Percentiles rank a stretch among this genome's conserved stretches.
phyloP scores from a whole-genome alignment of 2,113 vertebrate genomes.

The Proteles cristata region DNA sequence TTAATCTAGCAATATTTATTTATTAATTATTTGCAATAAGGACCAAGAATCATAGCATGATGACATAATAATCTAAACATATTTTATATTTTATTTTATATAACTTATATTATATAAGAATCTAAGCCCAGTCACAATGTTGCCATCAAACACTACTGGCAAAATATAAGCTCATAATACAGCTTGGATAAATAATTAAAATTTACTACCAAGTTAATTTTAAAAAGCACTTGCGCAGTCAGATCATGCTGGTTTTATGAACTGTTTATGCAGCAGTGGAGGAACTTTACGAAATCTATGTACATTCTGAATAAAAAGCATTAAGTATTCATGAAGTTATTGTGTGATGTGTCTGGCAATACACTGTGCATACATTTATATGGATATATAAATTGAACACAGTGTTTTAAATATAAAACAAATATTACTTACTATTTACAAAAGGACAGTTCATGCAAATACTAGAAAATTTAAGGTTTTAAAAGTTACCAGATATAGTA shows the following conservation, averaged over 20 bases:
- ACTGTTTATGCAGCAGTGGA: conserved; percentile 62
- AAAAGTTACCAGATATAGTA: not conserved
- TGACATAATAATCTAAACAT: not conserved
- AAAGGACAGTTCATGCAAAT: not conserved
- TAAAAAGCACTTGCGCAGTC: not conserved
- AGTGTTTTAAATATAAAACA: not conserved
- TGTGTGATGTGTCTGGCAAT: not conserved
- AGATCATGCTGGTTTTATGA: conserved; percentile 68
- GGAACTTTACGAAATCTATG: conserved; percentile 26
- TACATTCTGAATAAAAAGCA: conserved; percentile 53
- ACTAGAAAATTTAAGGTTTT: not conserved
- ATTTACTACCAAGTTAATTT: conserved; percentile 60
- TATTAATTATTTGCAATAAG: conserved; percentile 23
- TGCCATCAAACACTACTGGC: conserved; percentile 18
- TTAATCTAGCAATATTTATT: not conserved
- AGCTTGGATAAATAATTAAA: conserved; percentile 60
- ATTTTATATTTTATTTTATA: not conserved
- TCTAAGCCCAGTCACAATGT: not conserved
- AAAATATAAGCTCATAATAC: conserved; percentile 25
- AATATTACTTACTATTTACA: not conserved
- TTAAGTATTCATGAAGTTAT: conserved; percentile 67
- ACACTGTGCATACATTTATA: not conserved
- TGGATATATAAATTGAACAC: not conserved
- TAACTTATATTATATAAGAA: not conserved
- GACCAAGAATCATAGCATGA: not conserved